Base-by-base conservation (phyloP, 2,888 invertebrate species). In the Pristionchus mayeri region DNA sequence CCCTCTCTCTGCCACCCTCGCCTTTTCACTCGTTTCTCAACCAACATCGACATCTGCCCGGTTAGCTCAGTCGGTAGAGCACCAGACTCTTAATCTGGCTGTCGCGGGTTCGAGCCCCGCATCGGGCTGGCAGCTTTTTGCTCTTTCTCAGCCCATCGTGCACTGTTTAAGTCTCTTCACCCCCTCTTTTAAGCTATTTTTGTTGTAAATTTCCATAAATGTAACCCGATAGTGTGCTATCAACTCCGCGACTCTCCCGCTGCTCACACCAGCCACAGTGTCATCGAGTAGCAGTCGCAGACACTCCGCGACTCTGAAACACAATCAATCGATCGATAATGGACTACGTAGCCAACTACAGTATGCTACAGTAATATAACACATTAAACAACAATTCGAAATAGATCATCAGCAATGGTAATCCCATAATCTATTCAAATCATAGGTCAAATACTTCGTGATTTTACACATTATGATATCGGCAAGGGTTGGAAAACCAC, bases 151-250 rank as follows among this genome's bases (percentile, higher is more conserved):
- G n/a, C n/a, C n/a, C n/a, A n/a, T n/a, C n/a, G n/a, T n/a, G n/a
- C n/a, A 18, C 6, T 30, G 54, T 16, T 30, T 27, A 44, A 44
- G 44, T 44, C 13, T 9, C 9, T 60, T 57, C 3, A 57, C 3
- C n/a, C 9, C 21, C 7, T n/a, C 11, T 57, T 60, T 60, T 7
- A 11, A 11, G 9, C n/a, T 57, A 24, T 57, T 57, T 57, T 57
- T 57, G 57, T 57, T 57, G 57, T 24, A 57, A 24, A 24, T 24
- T 7, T 50, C 86, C n/a, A n/a, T n/a, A n/a, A n/a, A n/a, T n/a
- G n/a, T n/a, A n/a, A 89, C 90, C 86, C 88, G 89, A 83, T 91
- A 91, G 67, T 91, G 90, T 1, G 87, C 83, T n/a, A 88, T 84
- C 30, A 91, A 78, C 50, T 91, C 89, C 11, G 87, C 85, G 2